Base-by-base conservation (phyloP, 2,888 invertebrate genomes). In the Parnassius apollo region DNA sequence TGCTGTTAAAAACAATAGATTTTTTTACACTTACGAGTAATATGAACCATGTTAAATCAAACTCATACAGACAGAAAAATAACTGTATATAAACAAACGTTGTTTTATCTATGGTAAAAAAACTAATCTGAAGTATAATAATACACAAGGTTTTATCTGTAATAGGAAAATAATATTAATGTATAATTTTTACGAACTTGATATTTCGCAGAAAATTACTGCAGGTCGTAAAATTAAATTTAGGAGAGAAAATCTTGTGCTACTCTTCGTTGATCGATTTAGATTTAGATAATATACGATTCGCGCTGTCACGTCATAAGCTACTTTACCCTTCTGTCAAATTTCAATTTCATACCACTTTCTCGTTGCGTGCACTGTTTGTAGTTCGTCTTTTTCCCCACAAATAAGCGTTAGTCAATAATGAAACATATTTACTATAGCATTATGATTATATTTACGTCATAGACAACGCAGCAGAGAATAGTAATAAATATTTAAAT, bases 1-100 rank as follows among this genome's bases (percentile, higher is more conserved):
- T 78, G 78, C 53, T 53, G n/a, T 64, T 64, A 57, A 46, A 45
- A 49, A 63, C 56, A 49, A 57, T 7, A 7, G 35, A 25, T 7
- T 35, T 35, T 35, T 1, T 35, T 35, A 35, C 35, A 35, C 35
- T 35, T 35, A 0, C 35, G 18, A 18, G 18, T 18, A 18, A 1
- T 35, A 35, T 7, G 7, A 4, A 35, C 4, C 35, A 25, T 25
- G 25, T 25, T 4, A 25, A 25, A 25, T 25, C 25, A 25, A 25
- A 25, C 25, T 4, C 25, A 25, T 4, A 3, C 25, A 25, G 3
- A 25, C 4, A 25, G 25, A 25, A 25, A 25, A 4, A 4, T 25
- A 3, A 4, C 4, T 25, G 4, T 25, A 2, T 25, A 2, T 0
- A 25, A 25, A 25, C 3, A 25, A 25, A 25, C 3, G 3, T 25